phyloP scores from a whole-genome alignment of 2,888 invertebrate genomes.

The Melieria omissa region DNA sequence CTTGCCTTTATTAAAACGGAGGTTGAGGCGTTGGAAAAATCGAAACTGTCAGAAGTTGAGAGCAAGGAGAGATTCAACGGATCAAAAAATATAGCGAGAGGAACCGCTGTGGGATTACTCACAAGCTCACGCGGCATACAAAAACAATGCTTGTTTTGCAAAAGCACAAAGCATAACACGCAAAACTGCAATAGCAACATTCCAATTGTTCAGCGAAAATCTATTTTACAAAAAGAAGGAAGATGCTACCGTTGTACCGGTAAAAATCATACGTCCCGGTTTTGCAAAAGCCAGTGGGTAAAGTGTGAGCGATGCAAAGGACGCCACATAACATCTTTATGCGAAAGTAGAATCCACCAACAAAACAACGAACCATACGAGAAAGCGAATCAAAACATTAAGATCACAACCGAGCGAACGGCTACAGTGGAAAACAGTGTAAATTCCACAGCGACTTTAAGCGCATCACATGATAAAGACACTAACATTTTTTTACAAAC shows the following conservation, averaged over 20 bases:
- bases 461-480: constrained; percentile 3
- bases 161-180: constrained; percentile 31
- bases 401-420: too few species aligned
- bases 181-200: constrained; percentile 21
- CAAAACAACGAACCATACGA: too few species aligned
- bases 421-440: neutral
- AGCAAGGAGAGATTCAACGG: neutral
- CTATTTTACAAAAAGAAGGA: constrained; percentile 28
- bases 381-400: too few species aligned
- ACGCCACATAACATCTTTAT: constrained; percentile 35
- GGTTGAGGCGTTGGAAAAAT: constrained; percentile 37
- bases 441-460: constrained; percentile 18
- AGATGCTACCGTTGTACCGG: constrained; percentile 38
- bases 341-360: constrained; percentile 9
- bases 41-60: constrained; percentile 33
- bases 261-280: constrained; percentile 38
- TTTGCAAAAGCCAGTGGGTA: constrained; percentile 34
- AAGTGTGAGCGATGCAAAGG: constrained; percentile 32
- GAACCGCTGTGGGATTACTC: constrained; percentile 22
- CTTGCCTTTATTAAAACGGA: constrained; percentile 35
- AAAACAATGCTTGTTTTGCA: constrained; percentile 30
- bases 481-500: constrained; percentile 38
- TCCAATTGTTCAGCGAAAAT: constrained; percentile 21
- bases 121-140: constrained; percentile 4
- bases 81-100: neutral